Evolutionary conservation across 1,140 invertebrate genomes (phyloP).

Genomic region (Panagrolaimus sp.): DNA sequence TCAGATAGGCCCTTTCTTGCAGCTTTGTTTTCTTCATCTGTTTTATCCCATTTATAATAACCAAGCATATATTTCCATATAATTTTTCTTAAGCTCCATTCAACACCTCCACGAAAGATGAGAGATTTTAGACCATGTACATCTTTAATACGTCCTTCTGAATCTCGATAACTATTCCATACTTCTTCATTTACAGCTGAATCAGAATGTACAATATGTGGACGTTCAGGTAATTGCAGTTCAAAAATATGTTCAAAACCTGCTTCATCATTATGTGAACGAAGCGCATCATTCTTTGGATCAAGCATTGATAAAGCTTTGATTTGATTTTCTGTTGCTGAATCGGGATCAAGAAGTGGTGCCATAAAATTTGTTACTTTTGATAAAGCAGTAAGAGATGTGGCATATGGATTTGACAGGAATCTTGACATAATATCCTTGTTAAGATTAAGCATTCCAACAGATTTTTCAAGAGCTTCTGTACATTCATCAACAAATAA

Average conservation of each 20-base stretch:
- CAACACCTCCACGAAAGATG: constrained; percentile 51
- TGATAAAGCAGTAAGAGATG: constrained; percentile 29
- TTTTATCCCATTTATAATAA: constrained; percentile 70
- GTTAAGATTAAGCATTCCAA: constrained; percentile 44
- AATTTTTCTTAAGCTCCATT: constrained; percentile 67
- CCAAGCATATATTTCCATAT: constrained; percentile 92
- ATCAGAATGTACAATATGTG: constrained; percentile 32
- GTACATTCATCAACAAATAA: constrained; percentile 36
- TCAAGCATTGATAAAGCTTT: constrained; percentile 31
- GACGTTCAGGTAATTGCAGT: constrained; percentile 39
- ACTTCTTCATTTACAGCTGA: constrained; percentile 27
- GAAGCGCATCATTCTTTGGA: constrained; percentile 18
- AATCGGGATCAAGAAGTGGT: constrained; percentile 38
- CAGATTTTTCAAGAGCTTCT: constrained; percentile 42
- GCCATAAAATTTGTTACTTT: constrained; percentile 39
- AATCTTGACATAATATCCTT: constrained; percentile 43
- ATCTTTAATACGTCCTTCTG: constrained; percentile 39
- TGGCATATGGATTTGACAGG: constrained; percentile 41
- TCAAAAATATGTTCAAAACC: constrained; percentile 46
- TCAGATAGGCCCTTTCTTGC: constrained; percentile 60
- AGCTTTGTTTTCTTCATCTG: constrained; percentile 22
- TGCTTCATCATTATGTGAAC: constrained; percentile 38
- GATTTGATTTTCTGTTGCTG: constrained; percentile 41
- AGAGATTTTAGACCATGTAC: constrained; percentile 46
- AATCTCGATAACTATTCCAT: constrained; percentile 26